Evolutionary conservation across 2,797 vertebrate genomes (phyloP).

Genomic region (Nyctibius grandis): DNA sequence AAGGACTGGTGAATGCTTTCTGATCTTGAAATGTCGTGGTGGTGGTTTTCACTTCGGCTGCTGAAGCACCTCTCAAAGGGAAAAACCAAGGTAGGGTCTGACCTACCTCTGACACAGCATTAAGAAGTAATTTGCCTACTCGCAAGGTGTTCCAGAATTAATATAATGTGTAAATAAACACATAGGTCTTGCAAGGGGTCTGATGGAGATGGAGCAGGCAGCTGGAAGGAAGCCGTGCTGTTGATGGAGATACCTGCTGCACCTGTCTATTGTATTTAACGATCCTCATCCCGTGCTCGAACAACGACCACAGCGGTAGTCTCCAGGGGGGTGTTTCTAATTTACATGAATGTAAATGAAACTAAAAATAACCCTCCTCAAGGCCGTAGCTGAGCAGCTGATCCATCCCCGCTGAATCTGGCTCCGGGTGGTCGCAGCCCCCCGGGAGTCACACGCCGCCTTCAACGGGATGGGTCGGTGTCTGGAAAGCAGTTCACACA

Average conservation of each 20-base stretch:
- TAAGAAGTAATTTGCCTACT: not conserved
- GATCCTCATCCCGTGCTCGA: not conserved
- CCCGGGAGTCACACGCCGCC: not conserved
- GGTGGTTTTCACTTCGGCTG: not conserved
- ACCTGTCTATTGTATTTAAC: not conserved
- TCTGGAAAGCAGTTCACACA: not conserved
- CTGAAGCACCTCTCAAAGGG: not conserved
- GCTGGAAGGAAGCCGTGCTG: not conserved
- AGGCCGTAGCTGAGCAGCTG: not conserved
- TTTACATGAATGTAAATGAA: not conserved
- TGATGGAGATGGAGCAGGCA: not conserved
- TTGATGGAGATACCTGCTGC: not conserved
- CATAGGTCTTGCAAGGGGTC: fast-evolving
- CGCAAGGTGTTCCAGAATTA: not conserved
- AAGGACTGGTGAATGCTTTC: not conserved
- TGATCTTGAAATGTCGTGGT: not conserved
- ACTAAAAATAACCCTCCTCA: not conserved
- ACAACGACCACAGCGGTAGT: too few relatives aligned
- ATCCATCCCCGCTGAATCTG: not conserved
- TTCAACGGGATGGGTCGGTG: not conserved
- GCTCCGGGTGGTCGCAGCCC: not conserved
- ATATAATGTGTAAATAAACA: not conserved
- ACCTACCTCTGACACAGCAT: too few relatives aligned
- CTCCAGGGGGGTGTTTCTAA: not conserved
- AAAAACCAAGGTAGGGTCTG: not conserved